Conservation (phyloP, 1,140 invertebrate genomes). For the Brachionus asplanchnoidis region DNA sequence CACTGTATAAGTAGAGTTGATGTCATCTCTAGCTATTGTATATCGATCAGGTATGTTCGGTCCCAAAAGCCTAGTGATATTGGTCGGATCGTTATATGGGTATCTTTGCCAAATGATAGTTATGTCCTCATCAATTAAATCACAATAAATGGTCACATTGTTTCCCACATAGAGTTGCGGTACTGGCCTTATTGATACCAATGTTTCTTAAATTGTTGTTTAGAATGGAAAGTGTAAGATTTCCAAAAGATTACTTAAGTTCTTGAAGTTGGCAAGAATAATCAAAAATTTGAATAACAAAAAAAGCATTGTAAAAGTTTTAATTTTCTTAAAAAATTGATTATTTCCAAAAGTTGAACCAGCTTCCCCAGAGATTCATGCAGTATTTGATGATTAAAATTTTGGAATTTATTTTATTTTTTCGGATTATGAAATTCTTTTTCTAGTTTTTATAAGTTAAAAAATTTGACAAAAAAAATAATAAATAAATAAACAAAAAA, state of each 20-base stretch:
- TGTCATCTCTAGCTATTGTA: not conserved
- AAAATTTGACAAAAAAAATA: not conserved
- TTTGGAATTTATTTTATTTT: not conserved
- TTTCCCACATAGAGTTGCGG: not conserved
- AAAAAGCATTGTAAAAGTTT: not conserved
- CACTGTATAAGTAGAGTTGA: not conserved
- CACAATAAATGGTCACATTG: not conserved
- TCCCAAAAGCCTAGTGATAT: not conserved
- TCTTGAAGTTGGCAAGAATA: not conserved
- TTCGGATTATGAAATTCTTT: not conserved
- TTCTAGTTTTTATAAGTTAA: not conserved
- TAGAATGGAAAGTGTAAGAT: not conserved
- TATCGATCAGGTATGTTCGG: not conserved
- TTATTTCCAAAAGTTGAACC: not conserved
- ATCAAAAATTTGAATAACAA: not conserved
- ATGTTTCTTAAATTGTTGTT: not conserved
- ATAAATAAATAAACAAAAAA: constrained; percentile 33
- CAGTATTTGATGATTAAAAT: not conserved
- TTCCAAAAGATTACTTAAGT: not conserved
- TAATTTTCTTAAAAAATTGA: not conserved
- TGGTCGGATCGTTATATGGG: not conserved
- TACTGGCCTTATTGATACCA: not conserved
- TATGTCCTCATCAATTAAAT: constrained; percentile 2
- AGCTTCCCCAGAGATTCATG: not conserved
- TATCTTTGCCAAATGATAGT: not conserved